phyloP scores from a whole-genome alignment of 2,113 vertebrate species.

The Istiophorus platypterus region DNA sequence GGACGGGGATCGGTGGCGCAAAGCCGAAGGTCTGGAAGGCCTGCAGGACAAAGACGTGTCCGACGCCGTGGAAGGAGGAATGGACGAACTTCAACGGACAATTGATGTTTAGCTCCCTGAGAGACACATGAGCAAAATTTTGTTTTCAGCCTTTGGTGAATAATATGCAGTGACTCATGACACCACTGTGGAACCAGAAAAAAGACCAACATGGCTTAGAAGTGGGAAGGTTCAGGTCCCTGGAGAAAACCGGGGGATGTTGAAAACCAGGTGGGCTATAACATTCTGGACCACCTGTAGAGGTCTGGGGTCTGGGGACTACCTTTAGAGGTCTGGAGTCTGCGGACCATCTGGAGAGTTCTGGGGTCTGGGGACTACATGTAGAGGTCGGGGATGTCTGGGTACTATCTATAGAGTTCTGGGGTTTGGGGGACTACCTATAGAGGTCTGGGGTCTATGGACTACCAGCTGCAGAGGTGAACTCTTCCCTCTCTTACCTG shows the following conservation, averaged over 20 bases:
- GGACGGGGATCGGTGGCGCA: conserved; percentile 92
- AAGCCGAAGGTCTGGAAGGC: conserved; percentile 92
- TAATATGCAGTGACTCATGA: background rate
- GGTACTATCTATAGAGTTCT: too few relatives aligned
- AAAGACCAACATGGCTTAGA: background rate
- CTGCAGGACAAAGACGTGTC: conserved; percentile 90
- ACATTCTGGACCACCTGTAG: too few relatives aligned
- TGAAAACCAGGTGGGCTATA: background rate
- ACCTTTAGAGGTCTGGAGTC: too few relatives aligned
- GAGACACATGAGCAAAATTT: conserved; percentile 22
- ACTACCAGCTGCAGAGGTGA: background rate
- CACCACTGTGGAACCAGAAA: background rate
- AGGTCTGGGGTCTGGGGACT: too few relatives aligned
- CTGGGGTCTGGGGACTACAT: too few relatives aligned
- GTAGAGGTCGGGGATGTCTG: too few relatives aligned
- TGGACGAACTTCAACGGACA: conserved; percentile 91
- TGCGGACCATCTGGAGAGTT: too few relatives aligned
- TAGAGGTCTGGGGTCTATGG: too few relatives aligned
- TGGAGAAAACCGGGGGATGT: background rate
- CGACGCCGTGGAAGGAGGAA: conserved; percentile 95
- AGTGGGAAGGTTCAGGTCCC: background rate
- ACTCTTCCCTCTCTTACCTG: conserved; percentile 80
- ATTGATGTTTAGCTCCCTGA: conserved; percentile 87
- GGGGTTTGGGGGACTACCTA: background rate
- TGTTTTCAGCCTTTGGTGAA: background rate